These are phyloP conservation scores for Menura novaehollandiae DNA, from an alignment of 2,113 vertebrate species.

Conservation along the genomic window DNA sequence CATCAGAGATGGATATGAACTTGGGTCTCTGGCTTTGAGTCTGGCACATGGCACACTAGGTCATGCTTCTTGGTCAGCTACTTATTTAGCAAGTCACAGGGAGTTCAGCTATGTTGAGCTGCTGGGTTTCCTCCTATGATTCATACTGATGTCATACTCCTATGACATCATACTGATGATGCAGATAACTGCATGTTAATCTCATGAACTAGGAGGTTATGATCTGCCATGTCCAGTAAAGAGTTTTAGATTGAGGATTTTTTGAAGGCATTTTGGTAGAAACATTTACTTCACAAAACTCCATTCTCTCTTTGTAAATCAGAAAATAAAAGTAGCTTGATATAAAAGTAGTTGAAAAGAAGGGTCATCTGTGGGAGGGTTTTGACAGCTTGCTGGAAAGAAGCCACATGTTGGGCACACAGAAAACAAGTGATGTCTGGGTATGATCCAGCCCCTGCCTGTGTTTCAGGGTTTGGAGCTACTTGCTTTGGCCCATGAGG, in stretches of 20 bases:
- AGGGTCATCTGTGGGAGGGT: background rate
- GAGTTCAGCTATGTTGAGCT: background rate
- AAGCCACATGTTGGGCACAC: background rate
- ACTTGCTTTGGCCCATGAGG: background rate
- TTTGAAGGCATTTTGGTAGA: background rate
- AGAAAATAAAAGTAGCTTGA: background rate
- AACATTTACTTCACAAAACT: background rate
- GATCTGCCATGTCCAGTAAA: background rate
- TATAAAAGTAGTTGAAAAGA: background rate
- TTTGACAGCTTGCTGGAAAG: background rate
- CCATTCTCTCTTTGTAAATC: background rate
- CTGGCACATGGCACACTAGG: background rate
- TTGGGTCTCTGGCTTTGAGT: background rate
- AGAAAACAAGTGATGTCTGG: background rate
- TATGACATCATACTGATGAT: too few relatives aligned
- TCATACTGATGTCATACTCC: background rate
- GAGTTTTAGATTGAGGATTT: background rate
- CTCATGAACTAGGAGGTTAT: background rate
- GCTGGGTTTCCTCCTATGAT: background rate
- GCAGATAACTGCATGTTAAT: background rate
- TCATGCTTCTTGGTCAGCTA: background rate
- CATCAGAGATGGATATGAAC: background rate
- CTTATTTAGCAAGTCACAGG: background rate
- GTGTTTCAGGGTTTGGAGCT: background rate
- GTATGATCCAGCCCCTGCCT: background rate